Percentiles rank a stretch among this genome's conserved stretches.
phyloP scores from a whole-genome alignment of 2,888 invertebrate genomes.

The Frankliniella fusca region DNA sequence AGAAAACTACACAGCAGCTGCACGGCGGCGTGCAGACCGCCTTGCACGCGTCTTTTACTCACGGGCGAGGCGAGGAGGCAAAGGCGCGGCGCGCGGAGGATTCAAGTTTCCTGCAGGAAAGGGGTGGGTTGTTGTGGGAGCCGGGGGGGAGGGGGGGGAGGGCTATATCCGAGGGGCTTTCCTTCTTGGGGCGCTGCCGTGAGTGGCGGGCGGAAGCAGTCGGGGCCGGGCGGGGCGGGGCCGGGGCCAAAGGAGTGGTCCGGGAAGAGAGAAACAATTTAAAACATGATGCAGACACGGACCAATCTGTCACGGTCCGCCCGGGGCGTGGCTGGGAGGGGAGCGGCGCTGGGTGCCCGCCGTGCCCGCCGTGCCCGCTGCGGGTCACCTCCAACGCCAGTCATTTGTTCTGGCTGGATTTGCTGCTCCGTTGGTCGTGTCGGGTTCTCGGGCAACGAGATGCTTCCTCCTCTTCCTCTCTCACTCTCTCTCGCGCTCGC shows the following conservation, averaged over 20 bases:
- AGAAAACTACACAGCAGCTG: neutral
- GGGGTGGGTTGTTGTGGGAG: too few relatives aligned
- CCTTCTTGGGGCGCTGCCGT: neutral
- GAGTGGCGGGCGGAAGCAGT: neutral
- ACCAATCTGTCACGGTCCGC: neutral
- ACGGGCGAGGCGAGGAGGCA: neutral
- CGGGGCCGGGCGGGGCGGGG: neutral
- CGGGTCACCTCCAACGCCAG: conserved; percentile 13
- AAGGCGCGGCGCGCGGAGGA: neutral
- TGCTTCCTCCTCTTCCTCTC: neutral
- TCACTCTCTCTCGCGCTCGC: too few relatives aligned
- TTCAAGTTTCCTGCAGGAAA: neutral
- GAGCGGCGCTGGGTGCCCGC: neutral
- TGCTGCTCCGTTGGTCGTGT: neutral
- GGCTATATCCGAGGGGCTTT: neutral
- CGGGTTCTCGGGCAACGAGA: neutral
- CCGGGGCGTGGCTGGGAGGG: neutral
- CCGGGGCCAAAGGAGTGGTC: neutral
- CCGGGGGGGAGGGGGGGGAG: neutral
- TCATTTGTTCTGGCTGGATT: conserved; percentile 16
- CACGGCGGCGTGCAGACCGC: neutral
- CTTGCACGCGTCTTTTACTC: neutral
- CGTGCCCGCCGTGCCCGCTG: too few relatives aligned
- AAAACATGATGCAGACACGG: conserved; percentile 20
- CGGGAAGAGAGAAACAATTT: conserved; percentile 1